These are phyloP conservation scores for Hippocampus comes DNA, from an alignment of 2,113 vertebrate genomes.

Conservation along the genomic window DNA sequence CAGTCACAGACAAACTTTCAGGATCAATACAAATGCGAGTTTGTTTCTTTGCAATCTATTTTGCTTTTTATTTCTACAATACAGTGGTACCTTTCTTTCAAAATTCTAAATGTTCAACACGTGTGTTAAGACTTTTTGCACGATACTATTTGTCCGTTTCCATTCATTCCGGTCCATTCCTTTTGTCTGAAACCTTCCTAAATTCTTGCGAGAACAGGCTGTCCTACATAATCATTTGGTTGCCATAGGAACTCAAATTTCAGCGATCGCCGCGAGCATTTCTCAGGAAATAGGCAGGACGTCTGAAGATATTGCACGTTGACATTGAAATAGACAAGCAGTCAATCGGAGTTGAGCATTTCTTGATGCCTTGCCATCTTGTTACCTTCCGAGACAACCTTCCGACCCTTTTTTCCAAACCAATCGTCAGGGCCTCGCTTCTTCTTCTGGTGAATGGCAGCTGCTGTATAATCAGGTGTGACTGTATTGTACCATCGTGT, in stretches of 20 bases:
- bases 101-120: no score
- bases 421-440: background rate
- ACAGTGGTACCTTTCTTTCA: no score
- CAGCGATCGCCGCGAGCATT: background rate
- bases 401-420: background rate
- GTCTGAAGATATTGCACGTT: background rate
- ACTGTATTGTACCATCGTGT: slow-evolving; percentile 1
- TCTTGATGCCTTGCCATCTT: background rate
- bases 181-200: background rate
- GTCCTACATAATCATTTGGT: slow-evolving; percentile 5
- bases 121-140: background rate
- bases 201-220: background rate
- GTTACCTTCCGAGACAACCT: background rate
- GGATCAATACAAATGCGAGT: no score
- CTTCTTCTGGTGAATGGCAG: slow-evolving; percentile 7
- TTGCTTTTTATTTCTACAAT: no score
- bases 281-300: background rate
- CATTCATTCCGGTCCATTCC: background rate
- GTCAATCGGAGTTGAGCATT: background rate
- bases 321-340: background rate
- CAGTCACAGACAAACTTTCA: no score
- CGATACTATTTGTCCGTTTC: background rate
- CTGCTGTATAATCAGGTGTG: slow-evolving; percentile 16
- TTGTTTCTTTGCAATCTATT: no score
- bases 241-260: slow-evolving; percentile 8